These are phyloP conservation scores for Orchesella flavescens DNA, from an alignment of 2,888 invertebrate species.

Conservation along the genomic window DNA sequence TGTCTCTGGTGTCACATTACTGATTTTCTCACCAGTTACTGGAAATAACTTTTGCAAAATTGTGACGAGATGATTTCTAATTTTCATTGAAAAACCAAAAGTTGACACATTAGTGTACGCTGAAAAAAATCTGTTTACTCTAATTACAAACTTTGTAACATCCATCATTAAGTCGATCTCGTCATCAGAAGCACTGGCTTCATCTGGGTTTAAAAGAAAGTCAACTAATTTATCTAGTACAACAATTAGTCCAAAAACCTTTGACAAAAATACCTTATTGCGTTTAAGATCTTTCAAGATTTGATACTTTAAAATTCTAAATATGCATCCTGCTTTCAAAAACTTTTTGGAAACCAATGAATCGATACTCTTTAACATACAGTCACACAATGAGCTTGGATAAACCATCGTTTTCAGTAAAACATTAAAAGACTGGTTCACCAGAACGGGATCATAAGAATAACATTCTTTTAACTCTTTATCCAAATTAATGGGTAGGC, in stretches of 20 bases:
- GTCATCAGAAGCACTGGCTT: background rate
- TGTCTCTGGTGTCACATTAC: background rate
- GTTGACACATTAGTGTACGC: conserved; percentile 11
- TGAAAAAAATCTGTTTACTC: conserved; percentile 32
- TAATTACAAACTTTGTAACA: background rate
- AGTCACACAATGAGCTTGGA: conserved; percentile 17
- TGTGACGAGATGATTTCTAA: background rate
- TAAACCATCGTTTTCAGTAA: conserved; percentile 13
- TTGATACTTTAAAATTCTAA: conserved; percentile 1
- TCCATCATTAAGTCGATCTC: background rate
- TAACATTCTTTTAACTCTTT: too few relatives aligned
- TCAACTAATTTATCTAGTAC: conserved; percentile 3
- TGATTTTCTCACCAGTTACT: background rate
- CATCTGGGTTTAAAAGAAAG: background rate
- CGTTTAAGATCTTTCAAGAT: conserved; percentile 14
- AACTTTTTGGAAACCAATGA: conserved; percentile 9
- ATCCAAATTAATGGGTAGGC: background rate
- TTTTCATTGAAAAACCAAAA: conserved; percentile 10
- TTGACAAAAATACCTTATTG: background rate
- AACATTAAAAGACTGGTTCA: conserved; percentile 21
- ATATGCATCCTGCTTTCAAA: background rate
- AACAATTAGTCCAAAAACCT: background rate
- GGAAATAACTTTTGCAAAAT: background rate
- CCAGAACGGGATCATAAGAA: background rate
- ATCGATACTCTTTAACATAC: background rate